Base-by-base conservation (phyloP, 2,888 invertebrate genomes). In the Scaptomyza caliginosa region DNA sequence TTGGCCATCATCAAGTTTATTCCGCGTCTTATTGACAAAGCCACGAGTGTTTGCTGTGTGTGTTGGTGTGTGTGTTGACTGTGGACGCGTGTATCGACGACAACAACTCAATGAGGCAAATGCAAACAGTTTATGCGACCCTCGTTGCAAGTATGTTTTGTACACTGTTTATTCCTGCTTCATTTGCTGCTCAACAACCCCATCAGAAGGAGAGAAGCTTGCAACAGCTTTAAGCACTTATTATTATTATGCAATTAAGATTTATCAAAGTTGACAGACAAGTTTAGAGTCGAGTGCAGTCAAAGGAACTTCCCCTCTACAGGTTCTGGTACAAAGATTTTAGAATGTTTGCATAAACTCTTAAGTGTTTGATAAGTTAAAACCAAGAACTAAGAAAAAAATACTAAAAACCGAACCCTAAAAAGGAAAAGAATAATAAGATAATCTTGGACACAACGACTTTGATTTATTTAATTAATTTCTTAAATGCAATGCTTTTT, bases 111-210 rank as follows among this genome's bases (percentile, higher is more conserved):
- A 55, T 86, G 84, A 74, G 63, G 51, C 86, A 71, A 73, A 49
- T 55, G 80, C 75, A 84, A 84, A 84, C 86, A 84, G 77, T 83
- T 88, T 88, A 86, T 68, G 86, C 67, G 64, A 71, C 86, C 88
- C 86, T 83, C 78, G 85, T 19, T 50, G n/a, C 52, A 52, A 62
- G 51, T 49, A 32, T 32, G 30, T 30, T 49, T 13, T 32, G 30
- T 30, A 30, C 11, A 4, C 30, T 32, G 34, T 26, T 4, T 23
- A 42, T 36, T 40, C 26, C 48, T 43, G 48, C 59, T 56, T 73
- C 46, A 59, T 51, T 73, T 60, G 54, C 26, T 60, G 54, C 26
- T 19, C 19, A 46, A 5, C 72, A 71, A 56, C 66, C 72, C 65
- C 71, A 60, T 6, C 34, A 32, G 13, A 7, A 7, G 32, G 7